These are phyloP conservation scores for Philopotamus ludificatus DNA, from an alignment of 1,140 invertebrate genomes.

Conservation along the genomic window DNA sequence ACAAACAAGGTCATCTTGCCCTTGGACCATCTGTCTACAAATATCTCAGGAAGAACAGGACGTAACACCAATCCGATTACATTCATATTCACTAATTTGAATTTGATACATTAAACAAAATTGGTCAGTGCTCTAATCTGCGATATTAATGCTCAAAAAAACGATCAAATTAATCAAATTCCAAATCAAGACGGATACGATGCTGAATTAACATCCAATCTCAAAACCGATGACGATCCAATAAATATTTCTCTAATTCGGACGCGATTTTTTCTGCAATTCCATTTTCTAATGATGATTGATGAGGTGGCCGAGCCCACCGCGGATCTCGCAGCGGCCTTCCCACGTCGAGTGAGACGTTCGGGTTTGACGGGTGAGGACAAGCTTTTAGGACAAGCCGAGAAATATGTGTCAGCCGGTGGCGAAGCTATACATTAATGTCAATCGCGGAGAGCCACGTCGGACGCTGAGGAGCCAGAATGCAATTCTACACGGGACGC, in stretches of 20 bases:
- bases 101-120: no score
- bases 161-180: no score
- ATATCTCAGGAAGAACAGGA: no score
- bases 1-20: no score
- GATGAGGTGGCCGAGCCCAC: not conserved
- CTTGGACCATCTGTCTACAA: no score
- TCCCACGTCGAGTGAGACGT: no score
- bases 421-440: constrained; percentile 3
- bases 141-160: no score
- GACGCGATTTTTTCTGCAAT: no score
- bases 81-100: no score
- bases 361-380: not conserved
- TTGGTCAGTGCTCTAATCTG: no score
- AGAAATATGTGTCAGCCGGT: constrained; percentile 1
- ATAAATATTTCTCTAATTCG: no score
- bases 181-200: not conserved
- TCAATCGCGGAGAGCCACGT: not conserved
- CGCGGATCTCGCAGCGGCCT: not conserved
- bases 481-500: not conserved
- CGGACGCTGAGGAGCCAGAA: not conserved
- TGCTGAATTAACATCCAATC: not conserved
- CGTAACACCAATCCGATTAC: no score
- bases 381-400: constrained; percentile 1
- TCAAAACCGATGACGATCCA: not conserved
- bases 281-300: not conserved